Evolutionary conservation across 35 echinoderm and acorn worm genomes (phyloP), one percentile per base, ranked within the genome.

Genomic region (Ptychodera flava): DNA sequence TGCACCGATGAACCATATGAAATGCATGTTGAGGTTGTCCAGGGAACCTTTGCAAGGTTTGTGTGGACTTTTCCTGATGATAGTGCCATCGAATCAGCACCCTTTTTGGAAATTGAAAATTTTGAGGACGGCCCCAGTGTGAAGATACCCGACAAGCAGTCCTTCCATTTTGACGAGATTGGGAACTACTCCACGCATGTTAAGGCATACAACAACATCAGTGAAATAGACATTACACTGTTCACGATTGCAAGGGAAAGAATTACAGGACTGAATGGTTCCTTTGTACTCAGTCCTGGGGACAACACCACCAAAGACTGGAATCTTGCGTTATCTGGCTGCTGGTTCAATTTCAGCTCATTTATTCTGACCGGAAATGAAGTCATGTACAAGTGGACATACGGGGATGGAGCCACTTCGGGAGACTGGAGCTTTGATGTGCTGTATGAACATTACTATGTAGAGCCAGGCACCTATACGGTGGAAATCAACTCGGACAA

Each of bases 291-390:
- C 10, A 83, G 85, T 76, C 82, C 86, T 36, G 45, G 38, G 2
- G 89, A 94, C 52, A 94, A 94, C 53, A 94, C 93, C 76, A 94
- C 93, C 1, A 34, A 91, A 32, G 93, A 78, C 28, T 94, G 89
- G 89, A 94, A 94, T 91, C 75, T 91, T 16, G 87, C 87, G 1
- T 36, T 94, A 36, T 31, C 93, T 78, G 93, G 93, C 10, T 91
- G 89, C 32, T 94, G 86, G 89, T 91, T 94, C 31, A 91, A 94
- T 52, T 91, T 91, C 31, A 85, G 80, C 29, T 94, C 93, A 0
- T 35, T 85, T 12, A 94, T 94, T 0, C 76, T 83, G 29, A 80
- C 86, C 45, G 93, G 93, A 12, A 91, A 94, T 78, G 93, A 88
- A 34, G 93, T 94, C 1, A 33, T 88, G 31, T 94, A 94, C 31